Evolutionary conservation across 2,888 invertebrate species (phyloP).

Genomic region (Epicampocera succincta): DNA sequence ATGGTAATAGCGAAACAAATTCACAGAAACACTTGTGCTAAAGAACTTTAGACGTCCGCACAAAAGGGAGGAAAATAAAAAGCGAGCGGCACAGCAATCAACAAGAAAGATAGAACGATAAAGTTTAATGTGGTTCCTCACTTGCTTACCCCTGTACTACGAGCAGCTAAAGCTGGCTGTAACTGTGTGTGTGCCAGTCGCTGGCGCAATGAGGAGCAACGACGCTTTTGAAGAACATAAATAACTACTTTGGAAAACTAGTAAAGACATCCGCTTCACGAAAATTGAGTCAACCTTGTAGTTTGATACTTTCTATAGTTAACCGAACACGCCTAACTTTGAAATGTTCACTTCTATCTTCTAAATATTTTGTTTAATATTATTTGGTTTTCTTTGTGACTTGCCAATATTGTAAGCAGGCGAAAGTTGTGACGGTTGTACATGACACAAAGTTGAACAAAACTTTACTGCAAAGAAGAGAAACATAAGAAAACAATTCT

Average conservation of each 20-base stretch:
- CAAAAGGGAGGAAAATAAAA: slow-evolving; percentile 23
- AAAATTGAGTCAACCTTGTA: slow-evolving; percentile 49
- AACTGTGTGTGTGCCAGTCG: slow-evolving; percentile 1
- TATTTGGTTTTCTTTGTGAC: slow-evolving; percentile 8
- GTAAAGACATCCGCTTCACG: slow-evolving; percentile 49
- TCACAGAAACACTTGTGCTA: slow-evolving; percentile 7
- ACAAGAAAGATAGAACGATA: slow-evolving; percentile 10
- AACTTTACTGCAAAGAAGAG: slow-evolving; percentile 32
- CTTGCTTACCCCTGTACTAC: neutral
- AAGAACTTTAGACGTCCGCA: slow-evolving; percentile 4
- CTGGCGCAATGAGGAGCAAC: neutral
- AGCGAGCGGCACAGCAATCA: neutral
- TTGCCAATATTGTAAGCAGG: slow-evolving; percentile 13
- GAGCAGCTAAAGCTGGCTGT: too few relatives aligned
- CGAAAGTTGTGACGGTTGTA: slow-evolving; percentile 40
- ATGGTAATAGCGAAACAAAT: slow-evolving; percentile 15
- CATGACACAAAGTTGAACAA: slow-evolving; percentile 47
- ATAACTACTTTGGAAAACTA: slow-evolving; percentile 47
- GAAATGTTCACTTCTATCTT: slow-evolving; percentile 20
- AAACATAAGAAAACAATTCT: neutral
- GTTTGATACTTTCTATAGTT: slow-evolving; percentile 35
- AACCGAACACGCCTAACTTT: slow-evolving; percentile 20
- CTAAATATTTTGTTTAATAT: slow-evolving; percentile 34
- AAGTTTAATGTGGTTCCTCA: slow-evolving; percentile 20
- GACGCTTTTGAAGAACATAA: slow-evolving; percentile 28